A percentile compares a stretch with the other conserved stretches of the same genome.
phyloP scores from a whole-genome alignment of 2,797 vertebrate genomes.

The Amblyraja radiata region DNA sequence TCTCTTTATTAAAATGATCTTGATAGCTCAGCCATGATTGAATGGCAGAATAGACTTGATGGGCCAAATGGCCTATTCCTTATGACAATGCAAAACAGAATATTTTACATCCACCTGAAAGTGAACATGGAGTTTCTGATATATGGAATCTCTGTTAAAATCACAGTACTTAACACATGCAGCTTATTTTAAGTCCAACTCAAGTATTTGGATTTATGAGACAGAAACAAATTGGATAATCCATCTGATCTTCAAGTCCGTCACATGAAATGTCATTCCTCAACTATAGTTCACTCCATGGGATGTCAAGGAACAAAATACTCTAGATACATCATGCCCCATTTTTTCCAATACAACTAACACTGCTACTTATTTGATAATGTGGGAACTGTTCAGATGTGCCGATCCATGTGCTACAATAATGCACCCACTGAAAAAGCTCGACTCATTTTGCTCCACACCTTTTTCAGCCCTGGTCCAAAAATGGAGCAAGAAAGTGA shows the following conservation, averaged over 20 bases:
- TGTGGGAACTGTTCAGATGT: neutral
- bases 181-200: too few species aligned
- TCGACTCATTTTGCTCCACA: neutral
- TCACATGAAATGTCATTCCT: neutral
- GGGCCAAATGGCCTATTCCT: too few species aligned
- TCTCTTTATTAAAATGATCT: too few species aligned
- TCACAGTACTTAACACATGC: too few species aligned
- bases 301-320: too few species aligned
- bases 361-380: neutral
- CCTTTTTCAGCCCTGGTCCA: neutral
- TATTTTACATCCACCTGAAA: too few species aligned
- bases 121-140: too few species aligned
- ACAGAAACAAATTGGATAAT: neutral
- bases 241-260: neutral
- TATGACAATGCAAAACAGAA: too few species aligned
- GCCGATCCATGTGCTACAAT: neutral
- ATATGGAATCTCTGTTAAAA: too few species aligned
- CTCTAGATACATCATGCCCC: neutral
- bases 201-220: neutral
- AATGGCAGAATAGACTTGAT: too few species aligned
- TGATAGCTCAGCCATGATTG: too few species aligned
- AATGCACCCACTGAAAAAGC: neutral
- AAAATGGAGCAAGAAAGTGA: neutral
- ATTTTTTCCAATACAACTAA: neutral
- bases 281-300: neutral